Evolutionary conservation across 2,797 vertebrate species (phyloP).

Genomic region (Notolabrus celidotus): DNA sequence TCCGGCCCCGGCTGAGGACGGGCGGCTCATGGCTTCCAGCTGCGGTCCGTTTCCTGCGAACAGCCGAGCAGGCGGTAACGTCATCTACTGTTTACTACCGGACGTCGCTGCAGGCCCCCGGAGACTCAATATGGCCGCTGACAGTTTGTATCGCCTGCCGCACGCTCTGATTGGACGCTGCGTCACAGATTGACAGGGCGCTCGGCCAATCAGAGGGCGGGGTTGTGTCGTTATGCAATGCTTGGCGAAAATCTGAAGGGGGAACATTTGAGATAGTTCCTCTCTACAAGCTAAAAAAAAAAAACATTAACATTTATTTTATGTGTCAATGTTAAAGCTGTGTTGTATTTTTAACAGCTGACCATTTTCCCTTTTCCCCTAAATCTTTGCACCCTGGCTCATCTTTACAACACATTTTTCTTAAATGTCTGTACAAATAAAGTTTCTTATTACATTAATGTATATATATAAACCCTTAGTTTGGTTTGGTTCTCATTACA

Average conservation of each 20-base stretch:
- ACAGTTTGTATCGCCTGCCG: constrained; percentile 69
- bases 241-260: background rate
- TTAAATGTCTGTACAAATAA: no score
- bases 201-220: constrained; percentile 66
- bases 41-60: constrained; percentile 46
- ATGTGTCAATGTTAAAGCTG: no score
- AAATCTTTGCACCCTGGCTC: no score
- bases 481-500: no score
- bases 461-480: no score
- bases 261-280: no score
- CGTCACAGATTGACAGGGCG: constrained; percentile 46
- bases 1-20: constrained; percentile 81
- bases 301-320: no score
- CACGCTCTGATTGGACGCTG: constrained; percentile 57
- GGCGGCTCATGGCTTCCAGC: constrained; percentile 82
- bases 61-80: constrained; percentile 46
- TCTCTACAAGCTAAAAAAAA: no score
- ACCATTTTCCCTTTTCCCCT: no score
- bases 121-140: constrained; percentile 83
- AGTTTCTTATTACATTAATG: no score
- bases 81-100: constrained; percentile 66
- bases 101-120: constrained; percentile 62
- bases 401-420: no score
- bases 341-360: no score
- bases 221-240: constrained; percentile 1